Percentiles rank a stretch among this genome's conserved stretches.
Evolutionary conservation across 2,113 vertebrate species (phyloP).

Genomic region (Eudyptes chrysolophus): DNA sequence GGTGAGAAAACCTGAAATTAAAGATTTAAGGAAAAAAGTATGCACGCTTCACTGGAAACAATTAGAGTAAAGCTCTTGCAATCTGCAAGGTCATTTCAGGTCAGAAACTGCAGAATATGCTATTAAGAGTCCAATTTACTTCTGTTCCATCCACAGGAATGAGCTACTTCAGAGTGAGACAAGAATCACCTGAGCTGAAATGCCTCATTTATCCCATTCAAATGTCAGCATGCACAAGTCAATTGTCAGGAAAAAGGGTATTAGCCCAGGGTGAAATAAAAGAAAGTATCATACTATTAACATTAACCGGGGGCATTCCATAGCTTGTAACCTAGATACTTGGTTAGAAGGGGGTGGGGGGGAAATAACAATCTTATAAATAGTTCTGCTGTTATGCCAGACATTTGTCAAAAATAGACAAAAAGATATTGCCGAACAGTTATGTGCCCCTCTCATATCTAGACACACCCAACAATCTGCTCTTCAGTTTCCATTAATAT

Average conservation of each 20-base stretch:
- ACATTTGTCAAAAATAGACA: neutral
- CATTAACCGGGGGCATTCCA: neutral
- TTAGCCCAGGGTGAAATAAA: neutral
- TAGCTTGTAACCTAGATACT: neutral
- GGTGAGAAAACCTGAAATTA: neutral
- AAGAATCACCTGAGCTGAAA: neutral
- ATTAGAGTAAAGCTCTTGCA: neutral
- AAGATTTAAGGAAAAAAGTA: neutral
- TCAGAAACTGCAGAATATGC: neutral
- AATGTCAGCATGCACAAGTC: neutral
- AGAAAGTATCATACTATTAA: neutral
- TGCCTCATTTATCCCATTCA: neutral
- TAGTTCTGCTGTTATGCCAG: neutral
- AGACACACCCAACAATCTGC: neutral
- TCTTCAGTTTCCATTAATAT: neutral
- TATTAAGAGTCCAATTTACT: neutral
- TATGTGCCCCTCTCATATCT: neutral
- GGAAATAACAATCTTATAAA: neutral
- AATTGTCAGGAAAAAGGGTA: neutral
- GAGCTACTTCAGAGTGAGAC: neutral
- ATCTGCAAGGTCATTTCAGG: conserved; percentile 13
- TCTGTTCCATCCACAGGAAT: neutral
- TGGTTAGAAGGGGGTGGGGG: neutral
- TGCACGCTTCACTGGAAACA: neutral
- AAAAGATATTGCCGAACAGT: neutral